Base-by-base conservation (phyloP, 2,113 vertebrate species). In the Chloropsis cyanopogon region DNA sequence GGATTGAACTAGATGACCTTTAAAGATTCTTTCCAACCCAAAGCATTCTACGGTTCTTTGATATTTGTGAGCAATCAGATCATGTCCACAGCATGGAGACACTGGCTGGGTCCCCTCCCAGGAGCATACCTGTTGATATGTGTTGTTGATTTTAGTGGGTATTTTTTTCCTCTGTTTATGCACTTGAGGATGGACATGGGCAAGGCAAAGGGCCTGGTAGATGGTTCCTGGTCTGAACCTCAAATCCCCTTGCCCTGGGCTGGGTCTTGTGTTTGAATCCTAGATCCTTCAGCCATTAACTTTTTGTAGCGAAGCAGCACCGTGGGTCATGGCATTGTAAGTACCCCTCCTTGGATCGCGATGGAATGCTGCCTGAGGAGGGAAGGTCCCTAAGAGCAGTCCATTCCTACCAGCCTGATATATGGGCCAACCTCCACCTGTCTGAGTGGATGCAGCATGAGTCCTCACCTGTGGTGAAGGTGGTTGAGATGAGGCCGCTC, bases 381-480 rank as follows among this genome's bases (percentile, higher is more conserved):
- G 13, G 14, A 21, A 39, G 44, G 50, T 20, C 20, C 54, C 35
- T 42, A 19, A n/a, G 76, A 54, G 12, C 60, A 49, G 18, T 59
- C 31, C 6, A 4, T 35, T 49, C 54, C 66, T 71, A 24, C 21
- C 79, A 90, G 42, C 15, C 13, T 0, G 0, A 17, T 20, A 23
- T 1, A 1, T 53, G 56, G 46, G 18, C 39, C 10, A 4, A 12
- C 9, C 53, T 39, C 29, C 1, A 0, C 7, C 39, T 65, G n/a
- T 16, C 16, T 2, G 2, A 26, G 22, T 0, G 1, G 49, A 2
- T 3, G 14, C 8, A 10, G 28, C 8, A 25, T 0, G 4, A 11
- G 23, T 60, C 28, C 97, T 97, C 86, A 99, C 99, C 99, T 97
- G 99, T 99, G 52, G 98, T 98, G 97, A 99, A 99, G 70, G 98